These are phyloP conservation scores for Conomelus anceps DNA, from an alignment of 2,888 invertebrate genomes.

Conservation along the genomic window DNA sequence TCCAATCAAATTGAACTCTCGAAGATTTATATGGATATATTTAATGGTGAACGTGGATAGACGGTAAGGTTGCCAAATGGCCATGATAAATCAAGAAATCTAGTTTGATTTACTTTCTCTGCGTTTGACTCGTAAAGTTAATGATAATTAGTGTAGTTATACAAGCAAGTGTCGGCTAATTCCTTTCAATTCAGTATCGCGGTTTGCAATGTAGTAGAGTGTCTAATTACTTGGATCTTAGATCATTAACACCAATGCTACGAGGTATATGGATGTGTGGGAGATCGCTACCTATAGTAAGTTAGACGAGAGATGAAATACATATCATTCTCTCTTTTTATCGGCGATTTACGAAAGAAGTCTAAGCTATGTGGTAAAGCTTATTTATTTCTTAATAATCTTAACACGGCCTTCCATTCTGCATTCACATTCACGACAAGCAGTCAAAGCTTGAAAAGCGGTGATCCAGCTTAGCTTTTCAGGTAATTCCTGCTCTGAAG, in stretches of 20 bases:
- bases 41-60: too few relatives aligned
- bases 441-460: neutral
- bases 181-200: neutral
- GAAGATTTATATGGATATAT: too few relatives aligned
- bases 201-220: neutral
- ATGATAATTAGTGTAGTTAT: neutral
- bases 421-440: neutral
- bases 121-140: neutral
- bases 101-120: neutral
- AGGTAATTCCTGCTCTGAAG: neutral
- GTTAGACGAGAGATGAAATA: neutral
- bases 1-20: too few relatives aligned
- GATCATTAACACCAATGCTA: neutral
- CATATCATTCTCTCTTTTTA: neutral
- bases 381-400: neutral
- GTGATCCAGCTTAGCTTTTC: neutral
- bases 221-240: neutral
- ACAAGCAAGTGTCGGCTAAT: neutral
- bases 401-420: neutral
- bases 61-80: neutral
- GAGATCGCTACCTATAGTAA: neutral
- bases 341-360: neutral
- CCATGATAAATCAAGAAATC: neutral
- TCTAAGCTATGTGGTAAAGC: neutral
- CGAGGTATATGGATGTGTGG: neutral